phyloP scores from a whole-genome alignment of 2,888 invertebrate species.

The Apocheima hispidaria region DNA sequence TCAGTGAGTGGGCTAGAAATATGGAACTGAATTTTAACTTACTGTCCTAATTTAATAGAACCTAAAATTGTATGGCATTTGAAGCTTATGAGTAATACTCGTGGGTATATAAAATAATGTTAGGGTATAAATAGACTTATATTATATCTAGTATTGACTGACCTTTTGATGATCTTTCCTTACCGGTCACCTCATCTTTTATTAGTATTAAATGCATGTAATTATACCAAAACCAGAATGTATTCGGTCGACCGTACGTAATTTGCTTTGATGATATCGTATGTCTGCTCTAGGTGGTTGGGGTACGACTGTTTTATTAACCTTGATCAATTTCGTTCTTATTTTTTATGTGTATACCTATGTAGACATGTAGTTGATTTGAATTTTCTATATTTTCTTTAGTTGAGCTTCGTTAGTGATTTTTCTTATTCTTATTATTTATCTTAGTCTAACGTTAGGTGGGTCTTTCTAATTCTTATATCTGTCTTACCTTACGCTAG shows the following conservation, averaged over 20 bases:
- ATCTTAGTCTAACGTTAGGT: no score
- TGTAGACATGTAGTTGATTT: no score
- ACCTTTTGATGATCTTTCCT: constrained; percentile 9
- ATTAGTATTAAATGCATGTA: neutral
- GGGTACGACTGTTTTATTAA: no score
- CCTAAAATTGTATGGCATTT: neutral
- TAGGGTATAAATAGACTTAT: neutral
- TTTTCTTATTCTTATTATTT: no score
- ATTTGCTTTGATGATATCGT: neutral
- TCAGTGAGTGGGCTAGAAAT: neutral
- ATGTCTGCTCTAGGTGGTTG: no score
- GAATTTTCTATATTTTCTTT: no score
- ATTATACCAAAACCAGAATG: constrained; percentile 3
- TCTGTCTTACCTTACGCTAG: no score
- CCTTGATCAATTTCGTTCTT: no score
- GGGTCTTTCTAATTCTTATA: no score
- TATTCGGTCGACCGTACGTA: neutral
- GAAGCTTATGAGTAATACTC: neutral
- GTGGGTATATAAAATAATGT: constrained; percentile 2
- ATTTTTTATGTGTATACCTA: no score
- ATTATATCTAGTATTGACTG: constrained; percentile 3
- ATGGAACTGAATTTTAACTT: neutral
- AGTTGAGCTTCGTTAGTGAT: no score
- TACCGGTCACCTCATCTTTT: neutral
- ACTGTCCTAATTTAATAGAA: neutral